A percentile compares a stretch with the other conserved stretches of the same genome.
phyloP scores from a whole-genome alignment of 2,888 invertebrate species.

The Diaprepes abbreviatus region DNA sequence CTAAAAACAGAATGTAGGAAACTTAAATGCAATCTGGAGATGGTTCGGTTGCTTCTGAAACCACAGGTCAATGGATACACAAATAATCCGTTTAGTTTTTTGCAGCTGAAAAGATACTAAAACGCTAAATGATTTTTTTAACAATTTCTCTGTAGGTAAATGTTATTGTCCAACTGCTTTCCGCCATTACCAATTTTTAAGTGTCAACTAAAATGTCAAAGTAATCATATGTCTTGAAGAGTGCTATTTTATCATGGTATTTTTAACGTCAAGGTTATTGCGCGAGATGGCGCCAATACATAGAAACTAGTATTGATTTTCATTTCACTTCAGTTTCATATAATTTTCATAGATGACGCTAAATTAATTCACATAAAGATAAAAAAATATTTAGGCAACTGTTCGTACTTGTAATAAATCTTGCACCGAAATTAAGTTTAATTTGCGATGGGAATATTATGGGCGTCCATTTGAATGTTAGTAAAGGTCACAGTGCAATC shows the following conservation, averaged over 20 bases:
- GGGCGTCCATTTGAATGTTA: too few species aligned
- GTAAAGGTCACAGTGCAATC: too few species aligned
- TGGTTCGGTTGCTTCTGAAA: conserved; percentile 24
- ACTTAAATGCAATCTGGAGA: conserved; percentile 47
- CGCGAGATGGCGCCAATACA: not conserved
- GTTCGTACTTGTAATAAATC: too few species aligned
- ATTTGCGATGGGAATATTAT: too few species aligned
- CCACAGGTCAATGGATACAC: conserved; percentile 4
- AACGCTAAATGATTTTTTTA: conserved; percentile 51
- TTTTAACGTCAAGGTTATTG: not conserved
- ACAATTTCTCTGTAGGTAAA: conserved; percentile 62
- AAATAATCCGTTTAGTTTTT: conserved; percentile 12
- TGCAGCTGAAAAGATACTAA: conserved; percentile 13
- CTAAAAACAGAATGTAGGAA: conserved; percentile 40
- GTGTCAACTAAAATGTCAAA: conserved; percentile 51
- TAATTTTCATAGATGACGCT: too few species aligned
- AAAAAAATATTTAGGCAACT: too few species aligned
- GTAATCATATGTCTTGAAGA: conserved; percentile 32
- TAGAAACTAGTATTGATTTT: too few species aligned
- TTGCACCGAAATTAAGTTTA: too few species aligned
- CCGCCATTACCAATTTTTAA: conserved; percentile 65
- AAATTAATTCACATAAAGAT: too few species aligned
- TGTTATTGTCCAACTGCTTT: conserved; percentile 67
- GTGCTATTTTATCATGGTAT: not conserved
- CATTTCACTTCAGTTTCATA: too few species aligned